phyloP scores from a whole-genome alignment of 1,140 invertebrate genomes.

The Conus ventricosus region DNA sequence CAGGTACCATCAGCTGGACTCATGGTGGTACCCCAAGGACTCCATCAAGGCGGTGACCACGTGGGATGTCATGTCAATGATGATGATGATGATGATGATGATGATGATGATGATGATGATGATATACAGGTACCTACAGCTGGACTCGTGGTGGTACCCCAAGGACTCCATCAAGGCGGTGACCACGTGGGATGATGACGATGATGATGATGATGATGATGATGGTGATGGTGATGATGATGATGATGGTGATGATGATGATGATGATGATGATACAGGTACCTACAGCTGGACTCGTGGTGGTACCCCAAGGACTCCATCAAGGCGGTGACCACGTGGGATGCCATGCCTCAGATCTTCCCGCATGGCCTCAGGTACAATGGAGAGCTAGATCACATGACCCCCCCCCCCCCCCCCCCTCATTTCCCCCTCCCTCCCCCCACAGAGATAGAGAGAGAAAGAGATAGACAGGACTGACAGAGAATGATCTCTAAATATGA shows the following conservation, averaged over 20 bases:
- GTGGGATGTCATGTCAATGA: conserved; percentile 18
- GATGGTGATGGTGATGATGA: too few relatives aligned
- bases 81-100: conserved; percentile 37
- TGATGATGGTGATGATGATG: background rate
- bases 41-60: conserved; percentile 27
- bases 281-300: background rate
- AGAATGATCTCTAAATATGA: too few relatives aligned
- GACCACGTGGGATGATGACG: background rate
- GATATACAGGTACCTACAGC: background rate
- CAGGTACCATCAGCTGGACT: background rate
- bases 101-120: background rate
- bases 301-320: conserved; percentile 32
- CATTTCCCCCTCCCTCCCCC: too few relatives aligned
- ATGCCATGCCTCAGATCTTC: conserved; percentile 36
- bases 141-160: conserved; percentile 9
- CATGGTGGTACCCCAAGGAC: conserved; percentile 33
- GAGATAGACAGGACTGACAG: too few relatives aligned
- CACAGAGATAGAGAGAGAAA: too few relatives aligned
- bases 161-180: conserved; percentile 15
- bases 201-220: conserved; percentile 1
- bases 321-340: conserved; percentile 40
- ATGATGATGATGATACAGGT: background rate
- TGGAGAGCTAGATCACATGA: background rate
- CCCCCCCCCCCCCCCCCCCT: too few relatives aligned
- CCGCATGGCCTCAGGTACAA: conserved; percentile 40